These are phyloP conservation scores for Glareola pratincola DNA, from an alignment of 2,113 vertebrate genomes.

Conservation along the genomic window DNA sequence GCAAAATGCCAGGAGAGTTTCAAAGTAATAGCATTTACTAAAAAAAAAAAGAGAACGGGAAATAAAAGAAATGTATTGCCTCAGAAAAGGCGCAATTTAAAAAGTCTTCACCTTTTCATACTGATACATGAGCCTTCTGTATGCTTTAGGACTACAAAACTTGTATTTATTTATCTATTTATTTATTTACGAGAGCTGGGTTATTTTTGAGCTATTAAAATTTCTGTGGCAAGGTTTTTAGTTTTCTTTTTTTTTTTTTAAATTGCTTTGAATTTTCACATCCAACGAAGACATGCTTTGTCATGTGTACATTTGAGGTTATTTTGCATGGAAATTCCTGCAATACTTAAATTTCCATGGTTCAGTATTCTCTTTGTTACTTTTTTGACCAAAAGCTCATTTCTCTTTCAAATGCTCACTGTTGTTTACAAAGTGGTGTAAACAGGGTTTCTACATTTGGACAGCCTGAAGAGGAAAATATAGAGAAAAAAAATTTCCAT, in stretches of 20 bases:
- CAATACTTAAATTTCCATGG: not conserved
- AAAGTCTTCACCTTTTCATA: constrained; percentile 7
- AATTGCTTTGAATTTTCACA: not conserved
- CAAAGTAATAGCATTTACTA: constrained; percentile 4
- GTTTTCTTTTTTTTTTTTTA: not conserved
- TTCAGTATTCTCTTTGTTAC: not conserved
- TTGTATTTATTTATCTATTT: not conserved
- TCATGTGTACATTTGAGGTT: not conserved
- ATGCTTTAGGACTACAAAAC: not conserved
- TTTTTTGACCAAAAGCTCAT: not conserved
- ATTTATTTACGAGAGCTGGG: not conserved
- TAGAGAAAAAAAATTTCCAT: not conserved
- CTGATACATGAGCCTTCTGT: not conserved
- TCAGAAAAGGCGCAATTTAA: constrained; percentile 10
- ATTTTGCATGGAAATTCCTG: not conserved
- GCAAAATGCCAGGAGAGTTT: constrained; percentile 11
- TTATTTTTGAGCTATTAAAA: not conserved
- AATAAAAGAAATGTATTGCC: not conserved
- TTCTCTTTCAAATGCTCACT: not conserved
- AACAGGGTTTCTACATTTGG: not conserved
- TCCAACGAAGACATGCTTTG: not conserved
- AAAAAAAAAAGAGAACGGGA: not conserved
- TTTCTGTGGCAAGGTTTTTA: not conserved
- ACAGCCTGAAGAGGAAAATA: not conserved
- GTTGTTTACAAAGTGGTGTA: not conserved